Conservation (phyloP, 2,888 invertebrate species). For the Bursaphelenchus okinawaensis region DNA sequence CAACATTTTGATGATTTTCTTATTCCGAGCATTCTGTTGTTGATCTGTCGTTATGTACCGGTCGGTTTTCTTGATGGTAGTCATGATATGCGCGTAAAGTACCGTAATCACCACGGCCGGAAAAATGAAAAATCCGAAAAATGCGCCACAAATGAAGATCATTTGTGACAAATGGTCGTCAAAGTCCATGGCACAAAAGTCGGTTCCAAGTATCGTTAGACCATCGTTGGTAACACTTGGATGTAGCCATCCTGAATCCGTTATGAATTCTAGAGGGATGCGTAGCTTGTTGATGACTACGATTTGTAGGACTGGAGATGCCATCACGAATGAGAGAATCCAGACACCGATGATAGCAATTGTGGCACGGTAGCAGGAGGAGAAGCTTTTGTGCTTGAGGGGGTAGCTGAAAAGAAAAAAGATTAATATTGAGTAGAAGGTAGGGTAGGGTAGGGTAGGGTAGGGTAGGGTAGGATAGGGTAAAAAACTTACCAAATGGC, state of each 20-base stretch:
- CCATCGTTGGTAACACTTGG: slow-evolving; percentile 33
- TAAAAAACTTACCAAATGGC: slow-evolving; percentile 54
- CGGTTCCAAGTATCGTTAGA: slow-evolving; percentile 36
- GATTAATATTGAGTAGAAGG: too few relatives aligned
- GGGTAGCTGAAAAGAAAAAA: slow-evolving; percentile 52
- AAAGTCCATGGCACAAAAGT: slow-evolving; percentile 48
- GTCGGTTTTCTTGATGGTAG: slow-evolving; percentile 33
- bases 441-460: too few relatives aligned
- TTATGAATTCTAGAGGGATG: slow-evolving; percentile 28
- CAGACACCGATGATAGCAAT: slow-evolving; percentile 47
- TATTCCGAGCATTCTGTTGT: not conserved
- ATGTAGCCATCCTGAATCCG: not conserved
- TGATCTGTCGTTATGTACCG: slow-evolving; percentile 13
- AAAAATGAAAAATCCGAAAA: slow-evolving; percentile 50
- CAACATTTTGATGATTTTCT: not conserved
- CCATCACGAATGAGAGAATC: slow-evolving; percentile 47
- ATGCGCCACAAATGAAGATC: slow-evolving; percentile 43
- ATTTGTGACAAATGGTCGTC: slow-evolving; percentile 28
- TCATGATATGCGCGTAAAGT: slow-evolving; percentile 53
- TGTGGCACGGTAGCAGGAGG: slow-evolving; percentile 47
- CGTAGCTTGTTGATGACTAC: slow-evolving; percentile 40
- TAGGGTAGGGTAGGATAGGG: too few relatives aligned
- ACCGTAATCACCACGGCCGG: slow-evolving; percentile 49
- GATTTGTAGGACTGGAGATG: slow-evolving; percentile 45
- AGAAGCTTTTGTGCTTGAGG: slow-evolving; percentile 44